Base-by-base conservation (phyloP, 1,140 invertebrate species). In the Portunus trituberculatus region DNA sequence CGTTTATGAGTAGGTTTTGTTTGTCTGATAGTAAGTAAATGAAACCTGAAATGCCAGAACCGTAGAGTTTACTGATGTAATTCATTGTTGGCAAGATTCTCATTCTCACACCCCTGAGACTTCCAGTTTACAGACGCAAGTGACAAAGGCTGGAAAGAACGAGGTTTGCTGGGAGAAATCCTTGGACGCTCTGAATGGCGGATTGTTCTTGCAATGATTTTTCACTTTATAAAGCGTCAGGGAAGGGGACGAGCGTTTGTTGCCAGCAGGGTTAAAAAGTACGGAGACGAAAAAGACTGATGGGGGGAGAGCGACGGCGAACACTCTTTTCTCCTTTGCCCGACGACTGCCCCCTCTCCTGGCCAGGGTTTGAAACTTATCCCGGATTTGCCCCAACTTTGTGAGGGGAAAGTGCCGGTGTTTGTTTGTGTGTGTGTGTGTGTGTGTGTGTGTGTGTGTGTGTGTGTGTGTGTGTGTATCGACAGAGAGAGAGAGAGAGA, bases 351-450 rank as follows among this genome's bases (percentile, higher is more conserved):
- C 67, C 67, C n/a, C 67, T 76, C 25, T 12, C 67, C 67, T 25
- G 67, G 67, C 67, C 20, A 76, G 20, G n/a, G 67, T 76, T 76
- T 76, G 67, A 76, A 76, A 76, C 67, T 76, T 76, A 76, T 76
- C 67, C 67, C n/a, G 67, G 67, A 76, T 76, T 76, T 76, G 67
- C n/a, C 67, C 67, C 67, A 76, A 76, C 67, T 76, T 76, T n/a
- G 67, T n/a, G 67, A 76, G 67, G 67, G 67, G 67, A n/a, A 76
- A 76, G 20, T 76, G 25, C n/a, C 2, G 20, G 67, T 25, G 59
- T 76, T 20, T 76, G 59, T 76, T 7, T 76, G 20, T 25, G 59
- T 20, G 59, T 76, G 59, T 76, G 59, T 76, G 59, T 25, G 59
- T 76, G 59, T 76, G 59, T 76, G 10, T 76, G 59, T 76, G 59